Evolutionary conservation across 2,113 vertebrate genomes (phyloP).

Genomic region (Gallinago media): DNA sequence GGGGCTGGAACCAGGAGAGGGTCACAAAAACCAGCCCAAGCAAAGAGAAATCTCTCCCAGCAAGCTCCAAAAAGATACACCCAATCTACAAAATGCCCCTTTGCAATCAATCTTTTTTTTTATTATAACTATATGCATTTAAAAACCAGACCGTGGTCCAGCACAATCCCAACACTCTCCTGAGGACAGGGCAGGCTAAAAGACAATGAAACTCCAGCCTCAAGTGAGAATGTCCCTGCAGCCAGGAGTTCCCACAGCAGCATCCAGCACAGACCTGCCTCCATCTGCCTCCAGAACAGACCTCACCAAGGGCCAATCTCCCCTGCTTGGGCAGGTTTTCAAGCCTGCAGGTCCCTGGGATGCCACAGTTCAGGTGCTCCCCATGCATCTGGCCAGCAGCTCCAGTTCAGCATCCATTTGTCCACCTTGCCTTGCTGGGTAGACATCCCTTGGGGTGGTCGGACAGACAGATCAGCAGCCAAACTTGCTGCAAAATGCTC

Average conservation of each 20-base stretch:
- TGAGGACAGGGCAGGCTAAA: background rate
- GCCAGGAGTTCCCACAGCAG: background rate
- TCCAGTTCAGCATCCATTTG: background rate
- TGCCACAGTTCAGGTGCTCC: background rate
- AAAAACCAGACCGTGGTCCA: background rate
- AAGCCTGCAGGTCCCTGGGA: background rate
- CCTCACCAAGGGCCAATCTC: background rate
- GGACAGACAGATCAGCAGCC: background rate
- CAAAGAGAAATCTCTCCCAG: background rate
- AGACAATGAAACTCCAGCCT: background rate
- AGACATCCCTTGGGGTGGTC: fast-evolving
- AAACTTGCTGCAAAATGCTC: background rate
- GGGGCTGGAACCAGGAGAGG: background rate
- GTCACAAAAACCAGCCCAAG: background rate
- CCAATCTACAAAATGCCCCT: background rate
- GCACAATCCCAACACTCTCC: background rate
- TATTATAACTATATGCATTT: background rate
- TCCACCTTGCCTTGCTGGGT: background rate
- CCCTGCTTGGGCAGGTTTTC: background rate
- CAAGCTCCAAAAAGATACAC: background rate
- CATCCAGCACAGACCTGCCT: background rate
- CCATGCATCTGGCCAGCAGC: background rate
- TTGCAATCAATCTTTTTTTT: background rate
- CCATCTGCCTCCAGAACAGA: background rate
- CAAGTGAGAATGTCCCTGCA: background rate